Percentiles rank a stretch among this genome's conserved stretches.
Conservation (phyloP, 2,888 invertebrate genomes). For the Drosophila paucipuncta region DNA sequence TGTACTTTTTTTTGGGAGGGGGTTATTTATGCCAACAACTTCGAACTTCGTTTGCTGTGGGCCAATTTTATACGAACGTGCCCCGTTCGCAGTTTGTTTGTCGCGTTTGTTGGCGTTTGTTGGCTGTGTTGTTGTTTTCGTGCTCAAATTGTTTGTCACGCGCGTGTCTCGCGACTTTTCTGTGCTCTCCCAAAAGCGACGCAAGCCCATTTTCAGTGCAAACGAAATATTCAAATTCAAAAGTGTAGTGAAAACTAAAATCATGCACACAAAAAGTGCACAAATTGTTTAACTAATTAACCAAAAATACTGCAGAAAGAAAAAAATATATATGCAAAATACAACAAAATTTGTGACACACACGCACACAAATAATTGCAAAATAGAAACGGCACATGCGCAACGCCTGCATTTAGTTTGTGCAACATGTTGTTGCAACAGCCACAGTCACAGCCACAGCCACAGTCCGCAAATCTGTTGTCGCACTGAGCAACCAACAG, state of each 20-base stretch:
- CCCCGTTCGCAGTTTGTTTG: slow-evolving; percentile 41
- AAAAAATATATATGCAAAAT: not conserved
- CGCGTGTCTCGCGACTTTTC: slow-evolving; percentile 55
- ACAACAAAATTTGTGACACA: slow-evolving; percentile 16
- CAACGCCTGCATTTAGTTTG: slow-evolving; percentile 50
- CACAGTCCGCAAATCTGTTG: slow-evolving; percentile 25
- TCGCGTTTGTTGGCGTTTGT: slow-evolving; percentile 5
- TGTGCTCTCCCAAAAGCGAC: slow-evolving; percentile 1
- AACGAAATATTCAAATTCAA: slow-evolving; percentile 13
- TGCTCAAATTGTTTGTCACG: slow-evolving; percentile 62
- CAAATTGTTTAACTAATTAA: slow-evolving; percentile 36
- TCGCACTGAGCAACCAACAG: slow-evolving; percentile 41
- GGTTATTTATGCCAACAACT: slow-evolving; percentile 6
- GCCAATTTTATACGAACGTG: slow-evolving; percentile 41
- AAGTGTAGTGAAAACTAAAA: slow-evolving; percentile 31
- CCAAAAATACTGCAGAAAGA: not conserved
- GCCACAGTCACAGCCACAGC: slow-evolving; percentile 14
- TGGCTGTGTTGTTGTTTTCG: slow-evolving; percentile 17
- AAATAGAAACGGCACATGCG: slow-evolving; percentile 53
- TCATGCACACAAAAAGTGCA: slow-evolving; percentile 21
- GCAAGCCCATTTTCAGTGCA: slow-evolving; percentile 22
- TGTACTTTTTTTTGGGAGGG: slow-evolving; percentile 59
- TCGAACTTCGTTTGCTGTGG: slow-evolving; percentile 17
- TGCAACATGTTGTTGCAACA: slow-evolving; percentile 70
- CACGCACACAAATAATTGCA: slow-evolving; percentile 21